Evolutionary conservation across 1,140 invertebrate species (phyloP).

Genomic region (Coenobita brevimanus): DNA sequence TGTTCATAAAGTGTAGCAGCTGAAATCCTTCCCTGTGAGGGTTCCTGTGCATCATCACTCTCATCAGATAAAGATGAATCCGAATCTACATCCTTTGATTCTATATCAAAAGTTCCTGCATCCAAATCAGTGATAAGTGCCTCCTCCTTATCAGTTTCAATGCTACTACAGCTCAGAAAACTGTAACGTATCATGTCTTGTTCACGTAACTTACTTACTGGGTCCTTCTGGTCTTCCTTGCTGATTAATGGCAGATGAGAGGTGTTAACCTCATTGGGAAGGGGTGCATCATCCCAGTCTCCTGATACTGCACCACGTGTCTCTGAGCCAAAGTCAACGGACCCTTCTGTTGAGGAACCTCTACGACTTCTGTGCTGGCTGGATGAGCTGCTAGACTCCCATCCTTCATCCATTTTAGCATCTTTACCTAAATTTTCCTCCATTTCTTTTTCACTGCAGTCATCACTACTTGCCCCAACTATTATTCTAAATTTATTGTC

Average conservation of each 20-base stretch:
- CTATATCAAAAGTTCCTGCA: slow-evolving; percentile 19
- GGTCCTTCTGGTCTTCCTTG: not conserved
- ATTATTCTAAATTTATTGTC: not conserved
- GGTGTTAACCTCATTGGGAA: not conserved
- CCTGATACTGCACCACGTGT: slow-evolving; percentile 47
- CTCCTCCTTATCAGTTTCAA: slow-evolving; percentile 61
- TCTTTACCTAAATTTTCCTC: not conserved
- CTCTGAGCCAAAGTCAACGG: slow-evolving; percentile 67
- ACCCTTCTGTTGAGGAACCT: slow-evolving; percentile 61
- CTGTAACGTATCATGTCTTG: slow-evolving; percentile 37
- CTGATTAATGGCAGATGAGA: not conserved
- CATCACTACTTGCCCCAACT: not conserved
- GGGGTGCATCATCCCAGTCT: slow-evolving; percentile 59
- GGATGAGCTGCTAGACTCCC: slow-evolving; percentile 48
- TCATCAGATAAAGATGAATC: slow-evolving; percentile 63
- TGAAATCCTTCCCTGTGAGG: slow-evolving; percentile 58
- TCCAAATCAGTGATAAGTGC: slow-evolving; percentile 46
- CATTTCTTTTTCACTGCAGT: not conserved
- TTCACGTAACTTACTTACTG: not conserved
- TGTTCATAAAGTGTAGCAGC: slow-evolving; percentile 67
- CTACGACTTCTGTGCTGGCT: slow-evolving; percentile 32
- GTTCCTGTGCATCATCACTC: slow-evolving; percentile 40
- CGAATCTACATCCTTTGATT: not conserved
- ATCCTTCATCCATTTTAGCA: not conserved
- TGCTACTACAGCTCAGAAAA: slow-evolving; percentile 54